Evolutionary conservation across 2,113 vertebrate genomes (phyloP), one percentile per base, ranked within the genome.

Genomic region (Melanocharis versteri): DNA sequence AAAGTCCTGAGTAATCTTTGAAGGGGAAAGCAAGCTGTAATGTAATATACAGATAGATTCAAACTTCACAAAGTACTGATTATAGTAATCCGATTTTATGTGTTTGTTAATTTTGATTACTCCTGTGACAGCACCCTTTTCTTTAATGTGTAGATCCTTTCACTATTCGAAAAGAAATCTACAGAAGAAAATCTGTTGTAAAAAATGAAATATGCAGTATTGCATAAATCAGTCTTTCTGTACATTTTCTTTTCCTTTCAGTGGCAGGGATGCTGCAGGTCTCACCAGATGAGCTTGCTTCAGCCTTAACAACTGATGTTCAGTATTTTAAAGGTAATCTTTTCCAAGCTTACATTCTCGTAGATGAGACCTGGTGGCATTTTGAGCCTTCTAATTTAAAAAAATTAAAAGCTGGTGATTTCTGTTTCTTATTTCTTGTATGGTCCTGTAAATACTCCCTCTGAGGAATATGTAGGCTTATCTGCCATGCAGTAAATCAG

Each of bases 291-390:
- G 99, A 99, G 37, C 73, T 99, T 60, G 98, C 98, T 77, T 98
- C 98, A 22, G 99, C 99, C 83, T 97, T 99, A 94, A 99, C 99
- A 45, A 98, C 98, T 37, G 99, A 99, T 37, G 96, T 99, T 82
- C 99, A 99, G 47, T 99, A 99, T 97, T 98, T 99, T 70, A 99
- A 99, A 99, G 99, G 99, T 99, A 98, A 90, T 68, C 2, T 65
- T 64, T 77, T 84, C 76, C 48, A 87, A 81, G 31, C 6, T 66
- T 76, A 31, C 28, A n/a, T 73, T 87, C 31, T 81, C 22, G 23
- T 39, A 75, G n/a, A 23, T 90, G 14, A 66, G 30, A 44, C 18
- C 3, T 66, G 17, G 13, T 69, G 26, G 6, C 20, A 40, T 64
- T 71, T 44, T 82, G 27, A 13, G 91, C 66, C 15, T 77, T 45